Base-by-base conservation (phyloP, 2,797 vertebrate genomes). In the Simalia tracyae region DNA sequence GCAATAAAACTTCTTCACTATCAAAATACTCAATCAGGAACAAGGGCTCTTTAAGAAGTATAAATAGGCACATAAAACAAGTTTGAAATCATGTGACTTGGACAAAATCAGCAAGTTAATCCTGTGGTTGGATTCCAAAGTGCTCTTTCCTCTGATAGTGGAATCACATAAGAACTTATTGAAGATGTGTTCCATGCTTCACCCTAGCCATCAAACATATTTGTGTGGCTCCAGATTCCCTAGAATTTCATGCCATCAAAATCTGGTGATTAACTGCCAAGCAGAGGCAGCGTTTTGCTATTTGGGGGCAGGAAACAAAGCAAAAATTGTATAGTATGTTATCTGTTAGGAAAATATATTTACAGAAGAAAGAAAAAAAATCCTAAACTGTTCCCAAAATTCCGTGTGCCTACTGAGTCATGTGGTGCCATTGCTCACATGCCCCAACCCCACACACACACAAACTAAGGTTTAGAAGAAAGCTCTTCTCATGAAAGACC, bases 1-100 rank as follows among this genome's bases (percentile, higher is more conserved):
- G 92, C 0, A 36, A 50, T 57, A 94, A 94, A 95, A 92, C 64
- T 2, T 81, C 22, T 66, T 56, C 91, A 94, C 89, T 36, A 84
- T 68, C 11, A 88, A 31, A 42, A 61, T 8, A 36, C 2, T 24
- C 11, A 8, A 36, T 76, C n/a, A 86, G 84, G 17, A 31, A 72
- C 5, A 15, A 4, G 86, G 22, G 14, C 26, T 59, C 57, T 46
- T 57, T 57, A 60, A 91, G 19, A 68, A 36, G 57, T 11, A 31
- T 26, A 31, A 10, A 28, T 0, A 88, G 19, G 15, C 26, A 42
- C 19, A 63, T 10, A 22, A 61, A 64, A 36, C 3, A 26, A 54
- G 31, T 31, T 61, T 57, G 15, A 64, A 91, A 26, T 59, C 6
- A 31, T 31, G 72, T 76, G 60, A 61, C 76, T 46, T 60, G 26